Base-by-base conservation (phyloP, 2,888 invertebrate species). In the Pilophorus perplexus region DNA sequence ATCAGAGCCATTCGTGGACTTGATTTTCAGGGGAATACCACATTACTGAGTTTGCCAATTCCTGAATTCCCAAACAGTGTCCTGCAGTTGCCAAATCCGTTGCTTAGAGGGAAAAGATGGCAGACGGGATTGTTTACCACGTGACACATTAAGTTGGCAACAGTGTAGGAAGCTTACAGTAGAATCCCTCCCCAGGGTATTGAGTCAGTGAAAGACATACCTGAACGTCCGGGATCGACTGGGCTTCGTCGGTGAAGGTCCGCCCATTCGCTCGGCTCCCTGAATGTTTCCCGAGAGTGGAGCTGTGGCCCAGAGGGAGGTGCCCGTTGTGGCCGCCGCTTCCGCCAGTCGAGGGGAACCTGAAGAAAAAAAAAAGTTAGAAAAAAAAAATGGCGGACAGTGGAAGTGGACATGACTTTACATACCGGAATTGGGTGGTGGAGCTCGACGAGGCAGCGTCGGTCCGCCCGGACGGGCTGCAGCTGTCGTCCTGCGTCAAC, bases 181-280 rank as follows among this genome's bases (percentile, higher is more conserved):
- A n/a, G n/a, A n/a, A n/a, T n/a, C n/a, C n/a, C n/a, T n/a, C n/a
- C n/a, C n/a, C n/a, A n/a, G n/a, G n/a, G n/a, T n/a, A n/a, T n/a
- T n/a, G n/a, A n/a, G n/a, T n/a, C n/a, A n/a, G n/a, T n/a, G n/a
- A n/a, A n/a, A n/a, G n/a, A n/a, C n/a, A 75, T 81, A 93, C 93
- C 86, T 93, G 93, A 74, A 94, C 86, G 77, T 93, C 91, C 10
- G 89, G 89, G 71, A 93, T 88, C 74, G 85, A 81, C 72, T 90
- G 85, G 14, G 90, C 87, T 80, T 94, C 93, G 74, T 94, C 93
- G 42, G 92, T 89, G 76, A 93, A 95, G 74, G 93, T 93, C 71
- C 93, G 84, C 72, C 90, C 82, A 74, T 90, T 89, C 10, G 80
- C 79, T 76, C 85, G 85, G 5, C 46, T 33, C 18, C 65, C 54